These are phyloP conservation scores for Temnothorax nylanderi DNA, from an alignment of 1,140 invertebrate genomes.

Conservation along the genomic window DNA sequence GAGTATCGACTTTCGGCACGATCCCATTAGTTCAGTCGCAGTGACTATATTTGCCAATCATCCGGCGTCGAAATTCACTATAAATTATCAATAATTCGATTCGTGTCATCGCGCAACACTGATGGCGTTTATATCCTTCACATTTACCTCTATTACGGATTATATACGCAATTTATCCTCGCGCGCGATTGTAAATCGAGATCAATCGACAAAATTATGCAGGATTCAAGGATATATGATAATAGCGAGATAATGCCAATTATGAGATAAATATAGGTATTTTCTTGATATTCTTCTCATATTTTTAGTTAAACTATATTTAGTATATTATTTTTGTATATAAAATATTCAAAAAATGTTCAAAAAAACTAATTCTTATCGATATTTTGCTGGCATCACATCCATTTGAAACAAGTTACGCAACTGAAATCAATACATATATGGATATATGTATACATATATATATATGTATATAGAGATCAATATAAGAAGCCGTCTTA, in stretches of 20 bases:
- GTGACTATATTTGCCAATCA: conserved; percentile 28
- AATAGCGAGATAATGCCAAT: neutral
- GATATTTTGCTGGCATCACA: neutral
- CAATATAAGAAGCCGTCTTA: conserved; percentile 32
- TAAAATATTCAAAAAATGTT: neutral
- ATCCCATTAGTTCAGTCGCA: conserved; percentile 37
- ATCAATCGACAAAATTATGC: conserved; percentile 1
- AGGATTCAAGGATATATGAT: neutral
- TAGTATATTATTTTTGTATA: neutral
- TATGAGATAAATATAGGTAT: neutral
- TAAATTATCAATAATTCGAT: conserved; percentile 46
- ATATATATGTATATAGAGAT: neutral
- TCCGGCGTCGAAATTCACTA: conserved; percentile 19
- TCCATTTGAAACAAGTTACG: neutral
- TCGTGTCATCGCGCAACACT: neutral
- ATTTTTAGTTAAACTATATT: neutral
- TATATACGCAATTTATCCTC: conserved; percentile 20
- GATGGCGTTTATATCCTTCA: conserved; percentile 3
- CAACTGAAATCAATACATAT: neutral
- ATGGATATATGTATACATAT: too few relatives aligned
- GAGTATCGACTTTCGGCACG: conserved; percentile 29
- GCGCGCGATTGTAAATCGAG: conserved; percentile 30
- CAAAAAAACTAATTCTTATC: neutral
- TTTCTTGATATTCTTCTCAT: neutral
- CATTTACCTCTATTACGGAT: conserved; percentile 21